These are phyloP conservation scores for Caenorhabditis zanzibari DNA, from an alignment of 2,888 invertebrate species.

Conservation along the genomic window DNA sequence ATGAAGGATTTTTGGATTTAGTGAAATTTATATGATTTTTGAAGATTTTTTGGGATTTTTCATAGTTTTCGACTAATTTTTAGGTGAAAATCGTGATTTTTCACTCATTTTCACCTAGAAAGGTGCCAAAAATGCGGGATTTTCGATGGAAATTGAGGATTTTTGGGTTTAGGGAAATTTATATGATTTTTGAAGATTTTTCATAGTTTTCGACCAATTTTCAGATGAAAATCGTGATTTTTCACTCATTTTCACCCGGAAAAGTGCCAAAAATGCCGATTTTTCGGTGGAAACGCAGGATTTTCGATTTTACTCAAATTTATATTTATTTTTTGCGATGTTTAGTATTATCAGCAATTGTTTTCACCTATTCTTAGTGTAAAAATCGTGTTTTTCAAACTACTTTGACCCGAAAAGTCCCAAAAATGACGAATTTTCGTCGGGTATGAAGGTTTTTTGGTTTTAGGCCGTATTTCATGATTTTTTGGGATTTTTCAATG, in stretches of 20 bases:
- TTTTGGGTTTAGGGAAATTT: no score
- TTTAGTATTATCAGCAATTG: background rate
- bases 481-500: background rate
- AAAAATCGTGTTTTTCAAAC: background rate
- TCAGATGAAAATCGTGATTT: background rate
- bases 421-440: background rate
- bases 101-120: background rate
- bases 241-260: background rate
- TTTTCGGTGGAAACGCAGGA: background rate
- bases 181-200: background rate
- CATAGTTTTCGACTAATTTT: background rate
- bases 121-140: background rate
- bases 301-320: background rate
- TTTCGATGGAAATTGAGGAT: background rate
- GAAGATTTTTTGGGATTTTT: background rate
- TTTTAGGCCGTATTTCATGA: constrained; percentile 2
- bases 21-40: no score
- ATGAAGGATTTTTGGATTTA: background rate
- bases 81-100: background rate
- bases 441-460: background rate
- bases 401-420: background rate
- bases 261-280: background rate
- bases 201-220: background rate
- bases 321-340: background rate
- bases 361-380: background rate